Evolutionary conservation across 2,113 vertebrate genomes (phyloP).

Genomic region (Alligator sinensis): DNA sequence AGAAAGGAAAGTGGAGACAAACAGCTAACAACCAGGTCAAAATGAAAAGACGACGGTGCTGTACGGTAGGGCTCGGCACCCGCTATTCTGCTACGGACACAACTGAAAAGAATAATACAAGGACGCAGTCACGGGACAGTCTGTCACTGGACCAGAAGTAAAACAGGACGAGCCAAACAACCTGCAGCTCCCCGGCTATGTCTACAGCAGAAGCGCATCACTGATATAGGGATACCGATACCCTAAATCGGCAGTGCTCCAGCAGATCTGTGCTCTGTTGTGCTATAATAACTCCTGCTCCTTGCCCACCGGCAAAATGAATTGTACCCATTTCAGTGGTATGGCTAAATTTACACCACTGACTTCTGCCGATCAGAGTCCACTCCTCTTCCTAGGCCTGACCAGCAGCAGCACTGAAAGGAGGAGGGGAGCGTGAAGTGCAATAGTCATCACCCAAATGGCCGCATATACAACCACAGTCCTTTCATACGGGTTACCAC

Average conservation of each 20-base stretch:
- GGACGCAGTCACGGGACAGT: neutral
- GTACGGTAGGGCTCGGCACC: neutral
- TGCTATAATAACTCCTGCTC: too few relatives aligned
- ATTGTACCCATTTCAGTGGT: too few relatives aligned
- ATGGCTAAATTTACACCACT: too few relatives aligned
- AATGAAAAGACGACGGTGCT: neutral
- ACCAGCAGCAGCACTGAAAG: neutral
- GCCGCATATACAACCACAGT: neutral
- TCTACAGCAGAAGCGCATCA: too few relatives aligned
- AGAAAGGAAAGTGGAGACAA: neutral
- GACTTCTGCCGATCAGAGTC: too few relatives aligned
- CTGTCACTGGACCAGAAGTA: neutral
- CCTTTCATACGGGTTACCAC: neutral
- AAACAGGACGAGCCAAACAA: neutral
- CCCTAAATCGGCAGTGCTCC: too few relatives aligned
- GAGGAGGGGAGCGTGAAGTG: neutral
- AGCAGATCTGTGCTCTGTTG: too few relatives aligned
- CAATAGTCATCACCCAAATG: neutral
- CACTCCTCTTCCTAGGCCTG: too few relatives aligned
- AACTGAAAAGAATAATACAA: neutral
- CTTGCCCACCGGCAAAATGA: too few relatives aligned
- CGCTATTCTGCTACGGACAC: too few relatives aligned
- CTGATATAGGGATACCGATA: too few relatives aligned
- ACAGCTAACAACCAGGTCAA: neutral
- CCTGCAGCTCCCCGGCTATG: neutral